These are phyloP conservation scores for Agonopterix arenella DNA, from an alignment of 2,888 invertebrate genomes.

Conservation along the genomic window DNA sequence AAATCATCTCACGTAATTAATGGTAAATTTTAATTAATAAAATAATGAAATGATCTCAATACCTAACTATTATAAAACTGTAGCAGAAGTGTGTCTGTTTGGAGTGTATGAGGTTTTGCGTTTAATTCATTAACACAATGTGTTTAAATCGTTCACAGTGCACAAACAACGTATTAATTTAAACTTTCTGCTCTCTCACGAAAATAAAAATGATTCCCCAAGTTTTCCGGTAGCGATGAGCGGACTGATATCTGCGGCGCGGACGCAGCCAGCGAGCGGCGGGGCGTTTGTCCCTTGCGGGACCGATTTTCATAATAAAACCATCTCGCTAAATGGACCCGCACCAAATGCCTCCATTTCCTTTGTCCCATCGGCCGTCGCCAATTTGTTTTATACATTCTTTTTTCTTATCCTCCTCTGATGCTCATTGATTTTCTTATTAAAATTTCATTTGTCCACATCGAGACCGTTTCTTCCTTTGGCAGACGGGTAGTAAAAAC, in stretches of 20 bases:
- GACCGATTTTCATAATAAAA: conserved; percentile 62
- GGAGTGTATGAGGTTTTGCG: too few species aligned
- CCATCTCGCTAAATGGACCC: conserved; percentile 56
- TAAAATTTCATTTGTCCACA: conserved; percentile 3
- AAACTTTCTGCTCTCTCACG: too few species aligned
- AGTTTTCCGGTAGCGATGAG: background rate
- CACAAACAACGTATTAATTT: too few species aligned
- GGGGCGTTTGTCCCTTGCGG: conserved; percentile 25
- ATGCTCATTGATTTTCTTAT: conserved; percentile 35
- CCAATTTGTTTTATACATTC: conserved; percentile 46
- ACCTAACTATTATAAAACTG: too few species aligned
- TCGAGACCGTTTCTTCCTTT: background rate
- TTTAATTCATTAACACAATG: too few species aligned
- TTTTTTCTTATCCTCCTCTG: conserved; percentile 22
- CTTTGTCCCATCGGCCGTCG: conserved; percentile 29
- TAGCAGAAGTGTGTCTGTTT: too few species aligned
- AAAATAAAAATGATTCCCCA: too few species aligned
- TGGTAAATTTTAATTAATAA: too few species aligned
- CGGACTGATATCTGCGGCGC: conserved; percentile 5
- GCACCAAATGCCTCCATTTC: conserved; percentile 33
- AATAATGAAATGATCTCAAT: too few species aligned
- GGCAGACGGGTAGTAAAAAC: background rate
- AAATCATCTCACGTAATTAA: too few species aligned
- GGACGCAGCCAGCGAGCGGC: conserved; percentile 8
- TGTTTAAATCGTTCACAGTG: too few species aligned